Conservation (phyloP, 2,113 vertebrate genomes). For the Paramormyrops kingsleyae region DNA sequence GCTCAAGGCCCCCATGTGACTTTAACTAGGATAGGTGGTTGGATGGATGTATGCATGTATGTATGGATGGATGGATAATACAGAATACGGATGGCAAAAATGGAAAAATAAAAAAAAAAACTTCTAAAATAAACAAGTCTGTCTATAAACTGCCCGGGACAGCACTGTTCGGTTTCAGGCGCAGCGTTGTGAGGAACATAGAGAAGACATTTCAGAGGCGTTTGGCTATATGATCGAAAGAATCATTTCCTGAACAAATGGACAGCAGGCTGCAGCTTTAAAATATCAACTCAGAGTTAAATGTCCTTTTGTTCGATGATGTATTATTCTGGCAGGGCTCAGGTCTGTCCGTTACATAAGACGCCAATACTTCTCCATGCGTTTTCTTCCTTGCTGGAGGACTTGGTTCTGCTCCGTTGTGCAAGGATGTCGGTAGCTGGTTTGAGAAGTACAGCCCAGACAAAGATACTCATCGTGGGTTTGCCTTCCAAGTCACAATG, state of each 20-base stretch:
- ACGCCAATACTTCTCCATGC: not conserved
- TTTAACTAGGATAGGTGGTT: not conserved
- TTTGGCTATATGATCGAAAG: not conserved
- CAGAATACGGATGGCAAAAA: not conserved
- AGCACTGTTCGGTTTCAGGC: not conserved
- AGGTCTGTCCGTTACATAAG: not conserved
- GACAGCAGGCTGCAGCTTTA: not conserved
- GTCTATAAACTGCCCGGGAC: not conserved
- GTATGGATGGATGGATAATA: not conserved
- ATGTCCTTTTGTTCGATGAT: not conserved
- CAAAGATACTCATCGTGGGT: not conserved
- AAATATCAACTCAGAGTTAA: not conserved
- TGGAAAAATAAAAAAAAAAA: not conserved
- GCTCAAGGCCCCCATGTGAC: not conserved
- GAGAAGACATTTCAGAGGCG: not conserved
- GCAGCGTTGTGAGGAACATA: not conserved
- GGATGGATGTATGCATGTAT: not conserved
- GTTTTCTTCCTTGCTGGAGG: not conserved
- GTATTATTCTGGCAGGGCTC: not conserved
- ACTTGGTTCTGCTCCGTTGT: not conserved
- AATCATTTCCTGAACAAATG: not conserved
- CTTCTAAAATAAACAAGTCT: not conserved
- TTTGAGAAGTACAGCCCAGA: not conserved
- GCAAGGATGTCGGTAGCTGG: not conserved
- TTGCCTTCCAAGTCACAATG: not conserved